Conservation (phyloP, 2,113 vertebrate genomes). For the Lepisosteus osseus region DNA sequence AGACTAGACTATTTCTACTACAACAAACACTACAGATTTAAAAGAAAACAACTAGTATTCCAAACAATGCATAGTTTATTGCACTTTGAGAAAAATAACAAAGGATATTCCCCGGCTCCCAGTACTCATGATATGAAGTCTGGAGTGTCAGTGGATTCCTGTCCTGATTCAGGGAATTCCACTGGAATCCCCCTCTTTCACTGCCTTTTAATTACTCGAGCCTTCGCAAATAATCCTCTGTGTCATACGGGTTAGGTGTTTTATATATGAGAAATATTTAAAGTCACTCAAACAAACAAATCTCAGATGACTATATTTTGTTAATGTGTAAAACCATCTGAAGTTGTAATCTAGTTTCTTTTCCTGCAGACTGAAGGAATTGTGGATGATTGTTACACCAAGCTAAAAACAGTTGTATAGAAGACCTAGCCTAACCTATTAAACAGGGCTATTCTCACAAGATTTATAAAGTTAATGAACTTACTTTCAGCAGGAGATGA, state of each 20-base stretch:
- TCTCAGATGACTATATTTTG: neutral
- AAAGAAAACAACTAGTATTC: too few species aligned
- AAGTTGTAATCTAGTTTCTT: neutral
- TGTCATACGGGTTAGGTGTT: constrained; percentile 32
- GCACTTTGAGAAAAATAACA: too few species aligned
- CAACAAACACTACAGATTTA: too few species aligned
- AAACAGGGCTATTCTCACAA: too few species aligned
- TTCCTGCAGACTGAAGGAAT: neutral
- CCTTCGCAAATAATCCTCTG: constrained; percentile 38
- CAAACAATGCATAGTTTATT: too few species aligned
- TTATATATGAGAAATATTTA: constrained; percentile 30
- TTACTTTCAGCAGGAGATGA: constrained; percentile 91
- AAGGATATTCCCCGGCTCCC: too few species aligned
- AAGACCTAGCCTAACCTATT: too few species aligned
- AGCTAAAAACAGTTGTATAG: too few species aligned
- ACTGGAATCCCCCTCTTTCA: neutral
- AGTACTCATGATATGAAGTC: too few species aligned
- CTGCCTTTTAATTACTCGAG: constrained; percentile 43
- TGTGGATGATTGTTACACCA: too few species aligned
- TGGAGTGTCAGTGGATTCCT: too few species aligned
- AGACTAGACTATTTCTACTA: too few species aligned
- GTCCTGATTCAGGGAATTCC: neutral
- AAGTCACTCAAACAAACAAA: constrained; percentile 13
- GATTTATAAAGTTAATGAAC: neutral
- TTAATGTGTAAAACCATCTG: neutral